Percentiles rank a stretch among this genome's conserved stretches.
These are phyloP conservation scores for Enteromius treurensis DNA, from an alignment of 2,797 vertebrate species.

Conservation along the genomic window DNA sequence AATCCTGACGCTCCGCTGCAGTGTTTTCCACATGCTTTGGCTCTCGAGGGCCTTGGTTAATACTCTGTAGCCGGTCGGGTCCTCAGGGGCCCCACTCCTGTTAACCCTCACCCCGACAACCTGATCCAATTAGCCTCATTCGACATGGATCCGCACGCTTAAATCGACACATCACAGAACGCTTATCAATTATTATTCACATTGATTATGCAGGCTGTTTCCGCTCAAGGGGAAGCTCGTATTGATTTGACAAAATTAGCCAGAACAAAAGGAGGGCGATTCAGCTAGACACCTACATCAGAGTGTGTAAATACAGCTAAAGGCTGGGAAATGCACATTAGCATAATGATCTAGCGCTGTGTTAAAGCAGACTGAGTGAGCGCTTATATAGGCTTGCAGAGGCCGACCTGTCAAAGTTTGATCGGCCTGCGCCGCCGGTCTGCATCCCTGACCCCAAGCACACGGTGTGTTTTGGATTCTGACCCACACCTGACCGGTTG, in stretches of 20 bases:
- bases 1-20: background rate
- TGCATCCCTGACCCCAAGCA: background rate
- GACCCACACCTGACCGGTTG: conserved; percentile 47
- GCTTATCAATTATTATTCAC: conserved; percentile 79
- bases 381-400: conserved; percentile 19
- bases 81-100: conserved; percentile 59
- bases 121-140: conserved; percentile 80
- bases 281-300: conserved; percentile 74
- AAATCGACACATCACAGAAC: conserved; percentile 73
- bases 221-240: conserved; percentile 71
- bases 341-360: conserved; percentile 70
- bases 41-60: conserved; percentile 7
- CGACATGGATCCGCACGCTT: conserved; percentile 66
- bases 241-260: conserved; percentile 78
- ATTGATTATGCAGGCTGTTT: conserved; percentile 71
- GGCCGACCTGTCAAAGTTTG: background rate
- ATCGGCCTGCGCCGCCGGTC: background rate
- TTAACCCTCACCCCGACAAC: conserved; percentile 73
- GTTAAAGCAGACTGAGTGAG: conserved; percentile 65
- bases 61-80: background rate
- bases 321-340: conserved; percentile 62
- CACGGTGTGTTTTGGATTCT: conserved; percentile 24
- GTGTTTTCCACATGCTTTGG: background rate
- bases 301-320: conserved; percentile 66
- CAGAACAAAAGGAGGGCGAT: conserved; percentile 77